phyloP scores from a whole-genome alignment of 2,888 invertebrate species.

The Troides helena region DNA sequence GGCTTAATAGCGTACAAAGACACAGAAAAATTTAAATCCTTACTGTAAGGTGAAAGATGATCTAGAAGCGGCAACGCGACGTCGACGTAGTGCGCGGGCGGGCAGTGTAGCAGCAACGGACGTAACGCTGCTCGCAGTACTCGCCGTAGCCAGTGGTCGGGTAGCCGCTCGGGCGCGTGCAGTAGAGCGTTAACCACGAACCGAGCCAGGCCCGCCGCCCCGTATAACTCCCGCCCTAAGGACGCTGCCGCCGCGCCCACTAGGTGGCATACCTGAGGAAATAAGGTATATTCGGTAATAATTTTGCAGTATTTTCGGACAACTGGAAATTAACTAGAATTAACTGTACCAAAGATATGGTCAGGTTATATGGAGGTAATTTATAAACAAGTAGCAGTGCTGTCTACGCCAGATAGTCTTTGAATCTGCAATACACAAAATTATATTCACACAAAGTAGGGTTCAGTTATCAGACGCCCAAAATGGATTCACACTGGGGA shows the following conservation, averaged over 20 bases:
- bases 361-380: no score
- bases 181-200: slow-evolving; percentile 87
- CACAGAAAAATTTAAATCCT: slow-evolving; percentile 53
- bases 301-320: no score
- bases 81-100: slow-evolving; percentile 87
- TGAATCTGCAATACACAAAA: no score
- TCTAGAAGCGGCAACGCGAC: slow-evolving; percentile 90
- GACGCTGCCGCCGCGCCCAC: slow-evolving; percentile 85
- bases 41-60: slow-evolving; percentile 88
- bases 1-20: no score
- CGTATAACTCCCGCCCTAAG: slow-evolving; percentile 93
- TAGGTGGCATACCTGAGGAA: slow-evolving; percentile 78
- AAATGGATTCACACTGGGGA: no score
- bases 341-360: no score
- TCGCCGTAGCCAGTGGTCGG: slow-evolving; percentile 91
- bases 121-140: slow-evolving; percentile 92
- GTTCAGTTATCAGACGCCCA: no score
- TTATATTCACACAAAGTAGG: no score
- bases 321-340: no score
- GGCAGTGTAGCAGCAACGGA: slow-evolving; percentile 92
- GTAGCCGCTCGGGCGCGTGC: slow-evolving; percentile 85
- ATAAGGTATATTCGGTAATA: not conserved
- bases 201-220: slow-evolving; percentile 86
- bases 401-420: no score
- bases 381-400: no score